Evolutionary conservation across 2,797 vertebrate species (phyloP).

Genomic region (Sebastolobus alascanus): DNA sequence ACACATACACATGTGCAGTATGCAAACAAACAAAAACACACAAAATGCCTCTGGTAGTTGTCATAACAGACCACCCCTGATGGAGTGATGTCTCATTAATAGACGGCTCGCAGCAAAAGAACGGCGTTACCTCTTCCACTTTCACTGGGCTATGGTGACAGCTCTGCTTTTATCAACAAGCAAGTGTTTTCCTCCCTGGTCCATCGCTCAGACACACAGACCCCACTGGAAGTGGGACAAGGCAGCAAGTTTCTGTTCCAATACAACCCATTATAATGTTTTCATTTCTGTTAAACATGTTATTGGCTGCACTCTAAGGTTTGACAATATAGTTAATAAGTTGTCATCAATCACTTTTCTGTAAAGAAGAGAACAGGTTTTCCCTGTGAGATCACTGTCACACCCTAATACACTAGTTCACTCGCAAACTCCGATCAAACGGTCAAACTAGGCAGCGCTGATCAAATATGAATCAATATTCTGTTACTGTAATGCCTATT

Average conservation of each 20-base stretch:
- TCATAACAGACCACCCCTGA: conserved; percentile 72
- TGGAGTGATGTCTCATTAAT: conserved; percentile 79
- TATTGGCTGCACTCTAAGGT: background rate
- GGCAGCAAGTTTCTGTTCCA: background rate
- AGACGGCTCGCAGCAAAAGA: conserved; percentile 69
- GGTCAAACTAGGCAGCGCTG: too few species aligned
- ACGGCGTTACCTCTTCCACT: conserved; percentile 70
- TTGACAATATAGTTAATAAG: background rate
- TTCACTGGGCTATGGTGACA: conserved; percentile 60
- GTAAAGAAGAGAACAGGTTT: background rate
- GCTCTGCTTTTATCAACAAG: conserved; percentile 58
- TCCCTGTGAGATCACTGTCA: background rate
- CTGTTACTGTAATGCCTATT: too few species aligned
- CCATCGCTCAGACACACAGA: background rate
- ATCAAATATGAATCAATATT: too few species aligned
- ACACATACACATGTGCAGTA: conserved; percentile 10
- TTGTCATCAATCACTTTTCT: background rate
- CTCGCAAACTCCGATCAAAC: too few species aligned
- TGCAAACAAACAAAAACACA: conserved; percentile 46
- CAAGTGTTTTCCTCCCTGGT: conserved; percentile 11
- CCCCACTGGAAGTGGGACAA: conserved; percentile 9
- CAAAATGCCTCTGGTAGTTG: conserved; percentile 72
- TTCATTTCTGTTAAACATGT: background rate
- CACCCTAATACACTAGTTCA: background rate
- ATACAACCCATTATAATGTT: background rate